Conservation (phyloP, 2,888 invertebrate species). For the Priocnemis perturbator region DNA sequence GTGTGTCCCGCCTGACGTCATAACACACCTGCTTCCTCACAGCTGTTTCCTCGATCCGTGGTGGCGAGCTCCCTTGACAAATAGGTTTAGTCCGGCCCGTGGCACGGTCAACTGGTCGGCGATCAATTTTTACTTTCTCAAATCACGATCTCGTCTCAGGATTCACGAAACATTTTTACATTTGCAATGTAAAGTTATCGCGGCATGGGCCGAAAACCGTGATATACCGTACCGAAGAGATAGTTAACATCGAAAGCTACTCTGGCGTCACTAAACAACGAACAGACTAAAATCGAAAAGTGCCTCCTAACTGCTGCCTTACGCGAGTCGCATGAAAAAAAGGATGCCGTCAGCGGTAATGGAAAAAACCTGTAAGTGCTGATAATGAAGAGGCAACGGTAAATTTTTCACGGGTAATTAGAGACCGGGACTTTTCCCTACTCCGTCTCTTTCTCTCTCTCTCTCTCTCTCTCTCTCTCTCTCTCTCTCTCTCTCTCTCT, state of each 20-base stretch:
- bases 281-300: too few species aligned
- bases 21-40: conserved; percentile 73
- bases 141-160: conserved; percentile 7
- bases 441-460: conserved; percentile 12
- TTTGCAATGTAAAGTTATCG: too few species aligned
- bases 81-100: conserved; percentile 28
- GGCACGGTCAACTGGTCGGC: conserved; percentile 5
- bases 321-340: neutral
- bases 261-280: too few species aligned
- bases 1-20: conserved; percentile 71
- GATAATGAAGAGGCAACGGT: conserved; percentile 40
- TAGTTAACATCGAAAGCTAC: too few species aligned
- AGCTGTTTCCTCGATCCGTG: conserved; percentile 71
- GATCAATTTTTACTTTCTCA: neutral
- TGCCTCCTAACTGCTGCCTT: too few species aligned
- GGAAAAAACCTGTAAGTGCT: conserved; percentile 46
- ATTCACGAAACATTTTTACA: neutral
- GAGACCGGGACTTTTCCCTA: conserved; percentile 19
- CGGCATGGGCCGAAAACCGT: too few species aligned
- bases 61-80: conserved; percentile 48
- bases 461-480: conserved; percentile 14
- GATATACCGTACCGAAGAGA: too few species aligned
- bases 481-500: conserved; percentile 13
- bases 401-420: conserved; percentile 64
- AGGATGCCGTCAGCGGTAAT: conserved; percentile 33